Base-by-base conservation (phyloP, 2,888 invertebrate species). In the Noctua comes region DNA sequence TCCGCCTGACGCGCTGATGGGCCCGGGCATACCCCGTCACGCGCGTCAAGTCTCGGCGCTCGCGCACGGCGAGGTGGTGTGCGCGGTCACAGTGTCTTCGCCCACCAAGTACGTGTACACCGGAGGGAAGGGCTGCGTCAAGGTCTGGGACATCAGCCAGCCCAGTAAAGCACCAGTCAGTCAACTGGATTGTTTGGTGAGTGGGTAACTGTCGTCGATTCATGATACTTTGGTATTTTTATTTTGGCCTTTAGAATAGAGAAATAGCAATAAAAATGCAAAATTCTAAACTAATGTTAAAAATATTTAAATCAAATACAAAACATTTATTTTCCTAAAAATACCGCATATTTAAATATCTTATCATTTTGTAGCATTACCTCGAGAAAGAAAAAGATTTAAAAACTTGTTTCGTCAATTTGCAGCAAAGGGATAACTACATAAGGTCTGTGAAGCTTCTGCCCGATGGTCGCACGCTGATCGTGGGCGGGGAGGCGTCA, bases 71-170 rank as follows among this genome's bases (percentile, higher is more conserved):
- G 99, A 99, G 90, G 99, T 99, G 77, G 99, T 99, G 46, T 99
- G 99, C 96, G 99, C 99, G 59, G 99, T 99, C 72, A 99, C 99
- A 80, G 99, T 99, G 91, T 99, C 99, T 84, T 98, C 98, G 95
- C 98, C 99, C 80, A 98, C 99, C 73, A 98, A 98, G 94, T 98
- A 98, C 95, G 99, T 99, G 73, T 99, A 99, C 97, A 99, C 99
- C 6, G 99, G 99, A 69, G 99, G 99, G 90, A 99, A 99, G 96
- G 99, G 99, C 84, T 99, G 99, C 96, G 99, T 99, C 89, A 99
- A 99, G 96, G 99, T 99, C 81, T 99, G 99, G 99, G 99, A 99
- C 96, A 99, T 99, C 95, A 98, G 98, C 95, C 99, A 99, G 93
- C 98, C 98, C 48, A 98, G 98, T 84, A 99, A 99, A 94, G 98